Percentiles rank a stretch among this genome's conserved stretches.
These are phyloP conservation scores for Silvanus unidentatus DNA, from an alignment of 2,888 invertebrate genomes.

Conservation along the genomic window DNA sequence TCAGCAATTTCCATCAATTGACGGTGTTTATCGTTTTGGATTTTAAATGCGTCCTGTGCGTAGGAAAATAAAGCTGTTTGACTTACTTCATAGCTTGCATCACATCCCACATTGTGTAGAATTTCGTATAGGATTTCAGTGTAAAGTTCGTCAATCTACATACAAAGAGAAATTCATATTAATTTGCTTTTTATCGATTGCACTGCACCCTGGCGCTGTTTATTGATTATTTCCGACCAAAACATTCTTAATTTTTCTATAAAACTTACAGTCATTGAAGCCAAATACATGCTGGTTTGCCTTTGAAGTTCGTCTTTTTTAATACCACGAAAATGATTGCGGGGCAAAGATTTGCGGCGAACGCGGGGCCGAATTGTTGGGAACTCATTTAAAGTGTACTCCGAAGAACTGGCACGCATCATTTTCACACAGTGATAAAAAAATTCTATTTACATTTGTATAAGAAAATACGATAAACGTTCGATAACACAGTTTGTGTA, in stretches of 20 bases:
- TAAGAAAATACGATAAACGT: no score
- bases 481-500: no score
- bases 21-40: constrained; percentile 69
- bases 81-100: constrained; percentile 64
- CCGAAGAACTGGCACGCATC: constrained; percentile 30
- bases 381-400: constrained; percentile 25
- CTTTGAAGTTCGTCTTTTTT: constrained; percentile 69
- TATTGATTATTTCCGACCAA: constrained; percentile 3
- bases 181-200: constrained; percentile 4
- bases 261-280: constrained; percentile 75
- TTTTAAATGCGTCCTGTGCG: constrained; percentile 74
- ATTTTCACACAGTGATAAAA: constrained; percentile 18
- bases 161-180: constrained; percentile 10
- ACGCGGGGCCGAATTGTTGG: constrained; percentile 13
- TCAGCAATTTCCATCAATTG: constrained; percentile 65
- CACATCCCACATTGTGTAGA: constrained; percentile 77
- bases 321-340: constrained; percentile 69
- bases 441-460: no score
- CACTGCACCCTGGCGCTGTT: constrained; percentile 1
- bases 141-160: constrained; percentile 80
- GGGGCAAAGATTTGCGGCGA: constrained; percentile 49
- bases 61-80: constrained; percentile 66
- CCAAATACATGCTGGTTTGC: constrained; percentile 67
- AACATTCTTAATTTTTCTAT: constrained; percentile 5
- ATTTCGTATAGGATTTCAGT: constrained; percentile 77